Base-by-base conservation (phyloP, 2,888 invertebrate genomes). In the Cryptosula pallasiana region DNA sequence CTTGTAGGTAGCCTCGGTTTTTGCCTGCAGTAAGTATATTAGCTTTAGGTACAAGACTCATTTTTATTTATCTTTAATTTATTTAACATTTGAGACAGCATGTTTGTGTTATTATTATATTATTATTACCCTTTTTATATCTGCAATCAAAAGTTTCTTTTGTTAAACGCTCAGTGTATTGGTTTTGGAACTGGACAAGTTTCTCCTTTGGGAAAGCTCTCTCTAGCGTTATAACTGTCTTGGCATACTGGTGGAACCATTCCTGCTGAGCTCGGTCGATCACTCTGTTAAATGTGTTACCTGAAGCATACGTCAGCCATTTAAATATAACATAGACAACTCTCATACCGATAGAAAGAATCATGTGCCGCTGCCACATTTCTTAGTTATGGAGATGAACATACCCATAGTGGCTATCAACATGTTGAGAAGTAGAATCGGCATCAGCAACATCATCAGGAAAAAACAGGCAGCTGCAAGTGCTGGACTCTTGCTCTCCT, bases 381-480 rank as follows among this genome's bases (percentile, higher is more conserved):
- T 45, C 45, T 45, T 13, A 5, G 5, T 45, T 45, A 45, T 45
- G 45, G 20, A 45, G 45, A 45, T 5, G 45, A 45, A 45, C 45
- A 45, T 98, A 45, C 98, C 98, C 98, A 99, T 99, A 97, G 98
- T 99, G 76, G 99, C 99, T 76, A 99, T 99, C 85, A 99, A 89
- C 91, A 92, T 98, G 89, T 98, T 98, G 20, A 98, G 88, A 79
- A 98, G 87, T 70, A 98, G 87, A 80, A 98, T 98, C 0, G 98
- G 98, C 74, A 98, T 95, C 78, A 98, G 91, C 73, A 99, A 93
- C 95, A 98, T 97, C 84, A 98, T 99, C 74, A 96, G 88, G 0
- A 94, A 92, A 84, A 99, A 99, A n/a, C 98, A 94, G 0, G 93
- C 90, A 87, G 97, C 97, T 29, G 94, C 92, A 75, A 98, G 87